A percentile compares a stretch with the other conserved stretches of the same genome.
These are phyloP conservation scores for Noctua pronuba DNA, from an alignment of 2,888 invertebrate species.

Conservation along the genomic window DNA sequence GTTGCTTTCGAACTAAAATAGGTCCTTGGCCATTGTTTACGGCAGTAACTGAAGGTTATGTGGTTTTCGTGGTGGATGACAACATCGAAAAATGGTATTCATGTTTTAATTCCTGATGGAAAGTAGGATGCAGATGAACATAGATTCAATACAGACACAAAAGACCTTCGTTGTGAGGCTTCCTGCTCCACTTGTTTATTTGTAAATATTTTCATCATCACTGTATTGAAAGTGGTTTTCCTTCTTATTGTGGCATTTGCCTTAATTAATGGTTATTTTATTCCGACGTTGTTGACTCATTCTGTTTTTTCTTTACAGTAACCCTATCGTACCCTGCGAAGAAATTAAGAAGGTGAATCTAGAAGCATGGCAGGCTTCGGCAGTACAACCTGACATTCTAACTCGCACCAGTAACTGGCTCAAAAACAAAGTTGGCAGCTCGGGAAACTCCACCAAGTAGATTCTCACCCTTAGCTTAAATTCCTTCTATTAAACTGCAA, in stretches of 20 bases:
- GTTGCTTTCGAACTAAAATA: constrained; percentile 4
- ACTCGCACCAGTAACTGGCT: constrained; percentile 88
- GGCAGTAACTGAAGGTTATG: constrained; percentile 17
- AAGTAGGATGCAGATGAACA: constrained; percentile 25
- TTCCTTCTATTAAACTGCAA: constrained; percentile 45
- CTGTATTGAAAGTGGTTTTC: constrained; percentile 42
- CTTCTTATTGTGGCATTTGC: constrained; percentile 42
- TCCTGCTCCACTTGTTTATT: constrained; percentile 43
- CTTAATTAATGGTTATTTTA: neutral
- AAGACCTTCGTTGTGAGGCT: constrained; percentile 28
- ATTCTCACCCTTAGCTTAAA: constrained; percentile 44
- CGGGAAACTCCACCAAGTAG: constrained; percentile 80
- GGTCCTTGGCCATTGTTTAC: neutral
- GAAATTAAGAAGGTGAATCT: constrained; percentile 86
- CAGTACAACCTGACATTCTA: constrained; percentile 83
- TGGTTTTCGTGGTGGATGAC: constrained; percentile 1
- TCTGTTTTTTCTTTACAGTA: constrained; percentile 82
- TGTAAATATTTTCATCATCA: constrained; percentile 29
- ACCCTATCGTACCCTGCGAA: constrained; percentile 88
- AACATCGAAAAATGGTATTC: neutral
- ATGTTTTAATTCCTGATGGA: constrained; percentile 43
- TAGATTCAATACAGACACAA: constrained; percentile 6
- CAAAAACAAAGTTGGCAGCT: constrained; percentile 82
- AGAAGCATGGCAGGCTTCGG: constrained; percentile 85
- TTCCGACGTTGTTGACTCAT: neutral